Conservation (phyloP, 2,888 invertebrate genomes). For the Aphodius granarius region DNA sequence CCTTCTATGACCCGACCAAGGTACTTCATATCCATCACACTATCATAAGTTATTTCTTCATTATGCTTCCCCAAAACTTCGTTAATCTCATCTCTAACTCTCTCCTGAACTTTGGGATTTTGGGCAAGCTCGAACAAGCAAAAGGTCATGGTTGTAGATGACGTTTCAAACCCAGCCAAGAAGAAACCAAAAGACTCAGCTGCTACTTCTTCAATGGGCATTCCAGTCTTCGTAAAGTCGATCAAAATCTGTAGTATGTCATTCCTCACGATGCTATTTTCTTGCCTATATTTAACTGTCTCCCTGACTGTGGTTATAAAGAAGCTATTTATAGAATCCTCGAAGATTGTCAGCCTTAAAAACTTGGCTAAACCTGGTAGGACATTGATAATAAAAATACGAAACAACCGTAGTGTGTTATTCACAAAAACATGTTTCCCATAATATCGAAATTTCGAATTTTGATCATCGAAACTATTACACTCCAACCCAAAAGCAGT, state of each 20-base stretch:
- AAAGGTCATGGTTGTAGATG: slow-evolving; percentile 51
- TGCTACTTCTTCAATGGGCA: slow-evolving; percentile 27
- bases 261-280: slow-evolving; percentile 53
- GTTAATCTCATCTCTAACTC: slow-evolving; percentile 51
- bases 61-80: slow-evolving; percentile 47
- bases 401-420: slow-evolving; percentile 6
- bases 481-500: slow-evolving; percentile 63
- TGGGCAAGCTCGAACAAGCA: slow-evolving; percentile 57
- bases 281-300: slow-evolving; percentile 53
- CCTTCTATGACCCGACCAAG: slow-evolving; percentile 53
- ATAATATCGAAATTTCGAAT: slow-evolving; percentile 54
- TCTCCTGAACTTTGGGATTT: slow-evolving; percentile 53
- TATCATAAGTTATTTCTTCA: slow-evolving; percentile 54
- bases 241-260: slow-evolving; percentile 60
- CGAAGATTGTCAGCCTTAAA: slow-evolving; percentile 22
- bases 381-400: slow-evolving; percentile 19
- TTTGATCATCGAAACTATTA: slow-evolving; percentile 58
- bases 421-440: slow-evolving; percentile 30
- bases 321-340: slow-evolving; percentile 42
- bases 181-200: slow-evolving; percentile 43
- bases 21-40: slow-evolving; percentile 55
- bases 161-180: slow-evolving; percentile 49
- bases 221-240: slow-evolving; percentile 43
- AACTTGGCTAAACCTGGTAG: slow-evolving; percentile 36
- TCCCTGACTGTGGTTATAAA: slow-evolving; percentile 52